Percentiles rank a stretch among this genome's conserved stretches.
Evolutionary conservation across 2,113 vertebrate species (phyloP).

Genomic region (Tragulus kanchil): DNA sequence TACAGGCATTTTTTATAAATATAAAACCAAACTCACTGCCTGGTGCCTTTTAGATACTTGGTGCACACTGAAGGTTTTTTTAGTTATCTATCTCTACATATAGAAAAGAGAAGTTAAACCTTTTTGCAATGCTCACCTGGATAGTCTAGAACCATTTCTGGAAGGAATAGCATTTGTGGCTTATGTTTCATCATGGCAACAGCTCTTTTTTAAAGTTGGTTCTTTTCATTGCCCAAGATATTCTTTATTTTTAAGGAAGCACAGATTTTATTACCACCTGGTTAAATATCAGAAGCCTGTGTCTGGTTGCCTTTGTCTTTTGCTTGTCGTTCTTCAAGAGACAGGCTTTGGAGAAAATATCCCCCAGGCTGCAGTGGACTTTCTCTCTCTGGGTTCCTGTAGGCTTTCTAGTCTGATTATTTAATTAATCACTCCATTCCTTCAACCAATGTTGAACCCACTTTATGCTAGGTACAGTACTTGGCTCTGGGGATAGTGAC

Average conservation of each 20-base stretch:
- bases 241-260: conserved; percentile 17
- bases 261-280: neutral
- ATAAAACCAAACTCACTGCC: neutral
- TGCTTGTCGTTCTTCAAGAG: neutral
- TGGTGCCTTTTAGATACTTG: conserved; percentile 48
- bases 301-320: neutral
- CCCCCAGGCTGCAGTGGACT: neutral
- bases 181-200: neutral
- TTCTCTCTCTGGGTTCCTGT: neutral
- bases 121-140: neutral
- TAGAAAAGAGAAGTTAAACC: neutral
- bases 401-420: neutral
- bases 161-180: neutral
- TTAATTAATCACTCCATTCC: conserved; percentile 34
- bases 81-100: neutral
- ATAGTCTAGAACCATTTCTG: neutral
- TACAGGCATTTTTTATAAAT: neutral
- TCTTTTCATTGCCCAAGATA: neutral
- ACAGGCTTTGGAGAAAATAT: neutral
- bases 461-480: neutral
- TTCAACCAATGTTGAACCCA: neutral
- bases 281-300: neutral
- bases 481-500: neutral
- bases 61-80: neutral
- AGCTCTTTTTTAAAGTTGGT: neutral